Evolutionary conservation across 2,113 vertebrate species (phyloP).

Genomic region (Mixornis gularis): DNA sequence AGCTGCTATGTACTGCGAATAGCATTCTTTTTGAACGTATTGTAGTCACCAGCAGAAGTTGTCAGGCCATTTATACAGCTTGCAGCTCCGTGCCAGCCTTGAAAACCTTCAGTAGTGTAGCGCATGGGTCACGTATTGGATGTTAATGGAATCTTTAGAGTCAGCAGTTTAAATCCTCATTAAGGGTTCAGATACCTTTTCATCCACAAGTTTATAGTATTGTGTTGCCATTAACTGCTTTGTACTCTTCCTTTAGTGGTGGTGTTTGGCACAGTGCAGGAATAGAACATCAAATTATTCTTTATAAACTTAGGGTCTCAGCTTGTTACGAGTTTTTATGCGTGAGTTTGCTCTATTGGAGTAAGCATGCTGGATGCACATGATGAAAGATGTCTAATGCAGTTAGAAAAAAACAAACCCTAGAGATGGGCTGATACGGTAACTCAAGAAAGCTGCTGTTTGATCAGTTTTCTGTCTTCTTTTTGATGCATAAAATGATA

Average conservation of each 20-base stretch:
- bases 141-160: not conserved
- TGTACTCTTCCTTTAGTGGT: not conserved
- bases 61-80: not conserved
- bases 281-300: not conserved
- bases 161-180: not conserved
- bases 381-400: not conserved
- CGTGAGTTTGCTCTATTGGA: not conserved
- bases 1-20: rapidly evolving
- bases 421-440: not conserved
- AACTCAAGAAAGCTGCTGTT: not conserved
- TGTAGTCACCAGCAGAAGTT: not conserved
- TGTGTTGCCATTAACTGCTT: not conserved
- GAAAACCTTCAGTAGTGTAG: not conserved
- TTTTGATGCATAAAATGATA: not conserved
- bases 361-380: not conserved
- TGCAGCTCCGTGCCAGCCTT: not conserved
- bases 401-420: not conserved
- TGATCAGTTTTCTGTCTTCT: not conserved
- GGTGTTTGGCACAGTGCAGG: not conserved
- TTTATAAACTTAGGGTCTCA: not conserved
- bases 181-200: not conserved
- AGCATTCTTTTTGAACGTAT: rapidly evolving
- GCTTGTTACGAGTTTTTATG: not conserved
- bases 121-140: rapidly evolving
- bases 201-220: not conserved